Conservation (phyloP, 2,888 invertebrate species). For the Mythimna vitellina region DNA sequence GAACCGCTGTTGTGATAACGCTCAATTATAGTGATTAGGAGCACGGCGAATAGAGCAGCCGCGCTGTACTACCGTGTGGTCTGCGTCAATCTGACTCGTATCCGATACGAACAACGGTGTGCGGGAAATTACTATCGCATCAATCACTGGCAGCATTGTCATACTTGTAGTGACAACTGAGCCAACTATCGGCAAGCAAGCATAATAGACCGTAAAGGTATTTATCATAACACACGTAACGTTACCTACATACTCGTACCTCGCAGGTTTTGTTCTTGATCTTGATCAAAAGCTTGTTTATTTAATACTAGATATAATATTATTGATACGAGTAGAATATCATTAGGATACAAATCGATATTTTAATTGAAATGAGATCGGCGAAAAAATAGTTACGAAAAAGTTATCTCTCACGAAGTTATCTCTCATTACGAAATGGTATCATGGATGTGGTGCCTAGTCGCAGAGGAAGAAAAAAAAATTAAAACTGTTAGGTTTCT, state of each 20-base stretch:
- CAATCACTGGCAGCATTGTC: slow-evolving; percentile 86
- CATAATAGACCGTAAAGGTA: slow-evolving; percentile 66
- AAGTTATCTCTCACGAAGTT: background rate
- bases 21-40: slow-evolving; percentile 83
- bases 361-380: slow-evolving; percentile 15
- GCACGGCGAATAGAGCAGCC: slow-evolving; percentile 71
- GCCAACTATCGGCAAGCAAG: slow-evolving; percentile 66
- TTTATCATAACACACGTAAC: slow-evolving; percentile 56
- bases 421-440: background rate
- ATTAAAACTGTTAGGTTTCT: slow-evolving; percentile 43
- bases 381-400: slow-evolving; percentile 23
- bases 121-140: slow-evolving; percentile 85
- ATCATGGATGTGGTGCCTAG: slow-evolving; percentile 35
- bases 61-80: slow-evolving; percentile 75
- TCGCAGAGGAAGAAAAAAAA: slow-evolving; percentile 29
- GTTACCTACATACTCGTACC: slow-evolving; percentile 42
- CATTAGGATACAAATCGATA: slow-evolving; percentile 14
- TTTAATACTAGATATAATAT: slow-evolving; percentile 20
- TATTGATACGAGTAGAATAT: slow-evolving; percentile 17
- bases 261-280: slow-evolving; percentile 51
- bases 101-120: slow-evolving; percentile 89
- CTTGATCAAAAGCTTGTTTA: slow-evolving; percentile 43
- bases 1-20: slow-evolving; percentile 76
- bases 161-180: slow-evolving; percentile 77
- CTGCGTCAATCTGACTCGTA: slow-evolving; percentile 80